phyloP scores from a whole-genome alignment of 37 sponge, comb jelly and placozoan species.

The Eunapius fragilis region DNA sequence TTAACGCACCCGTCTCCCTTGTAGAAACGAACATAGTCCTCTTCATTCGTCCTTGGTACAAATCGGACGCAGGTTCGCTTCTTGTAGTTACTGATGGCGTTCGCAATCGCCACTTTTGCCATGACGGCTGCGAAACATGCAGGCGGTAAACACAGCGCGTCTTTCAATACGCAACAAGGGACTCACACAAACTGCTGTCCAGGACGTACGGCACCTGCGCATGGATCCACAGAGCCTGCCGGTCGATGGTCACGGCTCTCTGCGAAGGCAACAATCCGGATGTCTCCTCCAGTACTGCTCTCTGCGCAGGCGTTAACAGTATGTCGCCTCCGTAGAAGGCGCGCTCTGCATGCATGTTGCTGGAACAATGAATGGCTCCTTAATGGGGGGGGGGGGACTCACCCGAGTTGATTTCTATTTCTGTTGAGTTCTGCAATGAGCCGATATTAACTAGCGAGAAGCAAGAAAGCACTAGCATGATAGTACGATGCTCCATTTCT shows the following conservation, averaged over 20 bases:
- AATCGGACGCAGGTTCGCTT: conserved; percentile 62
- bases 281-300: conserved; percentile 18
- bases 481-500: not conserved
- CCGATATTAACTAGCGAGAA: not conserved
- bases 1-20: conserved; percentile 56
- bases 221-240: conserved; percentile 13
- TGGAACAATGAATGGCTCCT: too few species aligned
- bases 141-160: not conserved
- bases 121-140: not conserved
- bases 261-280: conserved; percentile 15
- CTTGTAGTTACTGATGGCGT: conserved; percentile 56
- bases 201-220: conserved; percentile 34
- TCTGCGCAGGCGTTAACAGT: conserved; percentile 63
- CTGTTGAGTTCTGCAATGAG: not conserved
- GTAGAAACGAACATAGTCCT: conserved; percentile 69
- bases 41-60: conserved; percentile 36
- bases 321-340: conserved; percentile 56
- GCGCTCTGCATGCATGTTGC: not conserved
- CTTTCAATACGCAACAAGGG: too few species aligned
- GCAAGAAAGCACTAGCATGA: not conserved
- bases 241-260: conserved; percentile 35
- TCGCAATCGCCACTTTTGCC: conserved; percentile 48
- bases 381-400: not conserved
- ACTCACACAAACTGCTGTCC: conserved; percentile 31
- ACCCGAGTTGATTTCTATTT: not conserved